Base-by-base conservation (phyloP, 2,113 vertebrate genomes). In the Hippolais icterina region DNA sequence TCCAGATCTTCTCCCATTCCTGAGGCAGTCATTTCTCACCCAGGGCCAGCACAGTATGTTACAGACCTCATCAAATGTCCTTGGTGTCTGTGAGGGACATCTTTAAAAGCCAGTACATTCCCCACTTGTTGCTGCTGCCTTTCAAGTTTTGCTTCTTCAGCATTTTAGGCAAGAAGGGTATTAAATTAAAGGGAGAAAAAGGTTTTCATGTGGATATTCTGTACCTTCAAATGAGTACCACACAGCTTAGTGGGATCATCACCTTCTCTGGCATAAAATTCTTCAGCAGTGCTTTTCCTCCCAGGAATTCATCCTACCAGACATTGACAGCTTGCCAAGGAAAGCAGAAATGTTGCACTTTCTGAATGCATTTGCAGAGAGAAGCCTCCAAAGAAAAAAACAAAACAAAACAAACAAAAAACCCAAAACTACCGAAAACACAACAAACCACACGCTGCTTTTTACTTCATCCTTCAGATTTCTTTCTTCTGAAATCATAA, bases 381-480 rank as follows among this genome's bases (percentile, higher is more conserved):
- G 74, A 92, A 29, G 12, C 10, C 35, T 81, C 15, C 47, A 81
- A 83, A 33, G 37, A 3, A 2, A 7, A 27, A 24, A 27, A 11
- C 4, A 9, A 18, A 39, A 44, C 12, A 21, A 12, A 12, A 29
- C 7, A 47, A 76, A 39, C 11, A 29, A 35, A 31, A 53, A 42
- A 11, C 1, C 12, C 12, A 46, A 68, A 31, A 24, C 3, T 2
- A 20, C 29, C 20, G 19, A 68, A n/a, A 60, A 0, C 28, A 44
- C 22, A 37, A 59, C 4, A 75, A 89, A 21, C 11, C 18, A 27
- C 22, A 53, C 22, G 5, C 20, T 70, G 39, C 44, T 75, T 84
- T 86, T 95, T 83, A 75, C 33, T 89, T 89, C 53, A 68, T 64
- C n/a, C 44, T 89, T 52, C 80, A 87, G 64, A 75, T 79, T 71